Evolutionary conservation across 2,113 vertebrate genomes (phyloP), one percentile per base, ranked within the genome.

Genomic region (Papio anubis): DNA sequence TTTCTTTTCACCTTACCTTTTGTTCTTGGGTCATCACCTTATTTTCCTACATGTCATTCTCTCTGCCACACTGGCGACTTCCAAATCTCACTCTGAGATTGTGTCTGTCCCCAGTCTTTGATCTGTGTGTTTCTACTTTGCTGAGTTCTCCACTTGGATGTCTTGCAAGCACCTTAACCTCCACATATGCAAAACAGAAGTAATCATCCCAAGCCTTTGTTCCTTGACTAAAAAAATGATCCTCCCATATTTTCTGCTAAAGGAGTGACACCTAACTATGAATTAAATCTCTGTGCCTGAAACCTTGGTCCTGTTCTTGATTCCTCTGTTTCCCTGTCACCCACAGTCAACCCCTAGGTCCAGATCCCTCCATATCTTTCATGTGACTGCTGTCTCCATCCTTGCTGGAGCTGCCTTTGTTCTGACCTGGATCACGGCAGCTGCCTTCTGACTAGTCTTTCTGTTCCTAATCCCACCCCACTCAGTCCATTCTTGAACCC

Each of bases 231-330:
- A n/a, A 32, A 30, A 10, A 35, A 50, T 3, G 2, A 20, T 45
- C 40, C 23, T 80, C n/a, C 23, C 17, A 3, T 61, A 78, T 92
- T 94, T 43, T 81, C 70, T 94, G 30, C 59, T 82, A 87, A 64
- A 73, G 59, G 3, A n/a, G 35, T 43, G 12, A 17, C 8, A 40
- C 23, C 32, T 30, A 81, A 32, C 25, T 93, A 18, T 66, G 48
- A 40, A 59, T 73, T 73, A 90, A 50, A 61, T 57, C 64, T 94
- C 73, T 70, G 45, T 83, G n/a, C 57, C 81, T 82, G 94, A 93
- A 93, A 61, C 75, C 8, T 55, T 40, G 43, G 17, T 82, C 27
- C 59, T 86, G 30, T 78, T 87, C 75, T 85, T 16, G 25, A 73
- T 55, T 93, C 21, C 59, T 89, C 27, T 38, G 16, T 43, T 80